phyloP scores from a whole-genome alignment of 2,888 invertebrate species.

The Uloborus plumipes region DNA sequence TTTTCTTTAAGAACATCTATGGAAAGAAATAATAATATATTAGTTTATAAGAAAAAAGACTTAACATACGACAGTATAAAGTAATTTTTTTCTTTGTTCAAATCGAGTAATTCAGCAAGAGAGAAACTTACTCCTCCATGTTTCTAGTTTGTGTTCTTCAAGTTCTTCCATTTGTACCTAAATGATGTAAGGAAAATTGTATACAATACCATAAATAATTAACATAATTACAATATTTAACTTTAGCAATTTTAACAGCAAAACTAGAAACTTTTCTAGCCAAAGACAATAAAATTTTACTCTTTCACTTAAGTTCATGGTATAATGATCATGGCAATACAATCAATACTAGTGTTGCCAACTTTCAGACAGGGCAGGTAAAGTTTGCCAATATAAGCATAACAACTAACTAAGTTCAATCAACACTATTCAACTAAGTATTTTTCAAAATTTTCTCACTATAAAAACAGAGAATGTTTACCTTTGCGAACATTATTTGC shows the following conservation, averaged over 20 bases:
- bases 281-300: too few relatives aligned
- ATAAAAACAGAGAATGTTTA: too few relatives aligned
- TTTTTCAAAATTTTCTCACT: too few relatives aligned
- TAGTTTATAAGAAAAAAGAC: background rate
- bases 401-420: too few relatives aligned
- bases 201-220: background rate
- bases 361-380: too few relatives aligned
- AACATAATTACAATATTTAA: background rate
- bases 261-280: background rate
- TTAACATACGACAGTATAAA: background rate
- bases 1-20: constrained; percentile 88
- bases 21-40: constrained; percentile 41
- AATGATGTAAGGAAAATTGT: background rate
- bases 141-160: constrained; percentile 95
- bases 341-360: too few relatives aligned
- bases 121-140: constrained; percentile 85
- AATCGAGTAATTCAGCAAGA: constrained; percentile 1
- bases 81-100: background rate
- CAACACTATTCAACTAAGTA: too few relatives aligned
- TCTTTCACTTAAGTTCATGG: too few relatives aligned
- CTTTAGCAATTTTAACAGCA: background rate
- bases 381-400: too few relatives aligned
- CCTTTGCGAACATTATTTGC: too few relatives aligned
- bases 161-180: constrained; percentile 92
- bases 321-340: too few relatives aligned